Evolutionary conservation across 1,140 invertebrate species (phyloP).

Genomic region (Coptotermes formosanus): DNA sequence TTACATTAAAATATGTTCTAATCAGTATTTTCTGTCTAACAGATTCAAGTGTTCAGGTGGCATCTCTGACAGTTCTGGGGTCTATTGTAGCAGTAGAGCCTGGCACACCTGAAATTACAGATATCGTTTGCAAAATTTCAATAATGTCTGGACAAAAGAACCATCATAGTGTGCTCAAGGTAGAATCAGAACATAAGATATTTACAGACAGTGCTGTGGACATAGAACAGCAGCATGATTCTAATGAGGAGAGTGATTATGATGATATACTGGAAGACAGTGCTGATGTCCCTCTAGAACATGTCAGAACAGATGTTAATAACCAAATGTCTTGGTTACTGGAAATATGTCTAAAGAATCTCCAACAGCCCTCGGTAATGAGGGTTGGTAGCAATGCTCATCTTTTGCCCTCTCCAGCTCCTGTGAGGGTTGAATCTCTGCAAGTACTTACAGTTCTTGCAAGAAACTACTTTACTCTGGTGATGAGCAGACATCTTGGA

Average conservation of each 20-base stretch:
- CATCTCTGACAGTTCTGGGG: slow-evolving; percentile 72
- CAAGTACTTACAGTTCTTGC: slow-evolving; percentile 71
- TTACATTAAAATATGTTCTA: too few species aligned
- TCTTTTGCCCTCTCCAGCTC: slow-evolving; percentile 45
- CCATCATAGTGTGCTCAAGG: not conserved
- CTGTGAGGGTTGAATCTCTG: slow-evolving; percentile 72
- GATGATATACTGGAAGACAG: slow-evolving; percentile 39
- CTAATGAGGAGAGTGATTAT: slow-evolving; percentile 42
- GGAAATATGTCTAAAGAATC: slow-evolving; percentile 54
- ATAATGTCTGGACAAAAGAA: slow-evolving; percentile 37
- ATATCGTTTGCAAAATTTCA: not conserved
- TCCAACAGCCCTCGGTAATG: slow-evolving; percentile 42
- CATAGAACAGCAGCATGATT: too few species aligned
- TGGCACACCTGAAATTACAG: slow-evolving; percentile 53
- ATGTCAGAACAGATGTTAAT: slow-evolving; percentile 20
- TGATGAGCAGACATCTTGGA: slow-evolving; percentile 49
- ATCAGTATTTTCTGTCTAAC: slow-evolving; percentile 35
- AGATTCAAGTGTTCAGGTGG: slow-evolving; percentile 74
- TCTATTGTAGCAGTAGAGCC: slow-evolving; percentile 67
- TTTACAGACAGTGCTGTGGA: slow-evolving; percentile 35
- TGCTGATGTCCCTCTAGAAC: slow-evolving; percentile 26
- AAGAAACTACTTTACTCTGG: slow-evolving; percentile 58
- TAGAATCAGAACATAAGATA: not conserved
- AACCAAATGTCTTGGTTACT: slow-evolving; percentile 51
- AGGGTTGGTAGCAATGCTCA: too few species aligned